Evolutionary conservation across 2,888 invertebrate species (phyloP), one percentile per base, ranked within the genome.

Genomic region (Microctonus aethiopoides): DNA sequence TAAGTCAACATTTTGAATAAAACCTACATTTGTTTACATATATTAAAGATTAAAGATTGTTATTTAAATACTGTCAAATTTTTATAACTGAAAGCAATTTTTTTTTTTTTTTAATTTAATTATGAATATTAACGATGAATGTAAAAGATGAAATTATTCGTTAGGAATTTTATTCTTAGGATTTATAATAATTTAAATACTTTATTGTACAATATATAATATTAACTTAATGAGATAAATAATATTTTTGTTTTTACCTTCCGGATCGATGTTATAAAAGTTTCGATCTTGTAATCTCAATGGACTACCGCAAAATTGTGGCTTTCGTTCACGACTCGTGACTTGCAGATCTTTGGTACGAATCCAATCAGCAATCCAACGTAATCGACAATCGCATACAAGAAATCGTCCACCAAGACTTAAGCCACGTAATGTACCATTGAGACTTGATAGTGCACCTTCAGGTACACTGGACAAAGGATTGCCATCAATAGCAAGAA

Each of bases 301-400:
- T 0, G 97, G 97, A 76, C 92, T 92, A 13, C 96, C 96, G 82
- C 96, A 97, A 86, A 96, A 97, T 86, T 97, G 96, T 7, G 96
- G 96, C 86, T 95, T 95, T 78, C 95, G 89, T 87, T 97, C 97
- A 54, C 96, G 90, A 74, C 96, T 96, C 11, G 96, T 96, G 22
- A 97, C 96, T 89, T 97, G 96, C 51, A 97, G 89, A 84, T 96
- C 96, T 13, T 93, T 93, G 75, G 92, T 92, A 65, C 92, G 90
- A 77, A 96, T 95, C 97, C 96, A 97, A 82, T 96, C 93, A 72
- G 94, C 92, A 71, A 96, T 93, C 97, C 97, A 97, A 9, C 92
- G 90, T 60, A 97, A 87, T 70, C 93, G 91, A 85, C 97, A 97
- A 83, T 97, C 96, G 82, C 97, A 97, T 77, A 93, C 93, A 34